A percentile compares a stretch with the other conserved stretches of the same genome.
These are phyloP conservation scores for Aphis gossypii DNA, from an alignment of 1,140 invertebrate species.

Conservation along the genomic window DNA sequence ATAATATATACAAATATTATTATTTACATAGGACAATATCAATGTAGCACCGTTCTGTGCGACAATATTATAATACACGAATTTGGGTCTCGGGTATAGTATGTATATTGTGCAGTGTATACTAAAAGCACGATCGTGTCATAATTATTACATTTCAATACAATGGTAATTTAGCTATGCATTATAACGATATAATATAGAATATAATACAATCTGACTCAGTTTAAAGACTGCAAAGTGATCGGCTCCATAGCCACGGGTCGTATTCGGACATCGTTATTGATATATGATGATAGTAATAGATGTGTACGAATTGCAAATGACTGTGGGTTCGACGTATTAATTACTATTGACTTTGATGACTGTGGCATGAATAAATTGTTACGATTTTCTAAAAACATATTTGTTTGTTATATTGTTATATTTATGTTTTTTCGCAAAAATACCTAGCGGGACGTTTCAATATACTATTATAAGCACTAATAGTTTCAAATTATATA, in stretches of 20 bases:
- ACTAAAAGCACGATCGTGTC: background rate
- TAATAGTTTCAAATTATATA: background rate
- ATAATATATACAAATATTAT: background rate
- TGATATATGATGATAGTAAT: background rate
- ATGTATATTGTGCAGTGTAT: background rate
- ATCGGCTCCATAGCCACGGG: too few relatives aligned
- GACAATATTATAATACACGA: background rate
- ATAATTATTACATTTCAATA: background rate
- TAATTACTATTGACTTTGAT: background rate
- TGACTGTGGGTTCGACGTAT: background rate
- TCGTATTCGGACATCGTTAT: background rate
- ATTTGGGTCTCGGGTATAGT: background rate
- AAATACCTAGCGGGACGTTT: background rate
- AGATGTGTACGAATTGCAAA: background rate
- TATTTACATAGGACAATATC: background rate
- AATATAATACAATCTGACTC: background rate
- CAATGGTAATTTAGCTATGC: background rate
- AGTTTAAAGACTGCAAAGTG: background rate
- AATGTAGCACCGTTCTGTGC: background rate
- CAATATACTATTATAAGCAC: background rate
- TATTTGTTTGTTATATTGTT: background rate
- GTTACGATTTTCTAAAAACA: background rate
- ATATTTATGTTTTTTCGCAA: background rate
- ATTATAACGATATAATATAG: background rate
- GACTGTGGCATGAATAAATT: background rate